These are phyloP conservation scores for Xanthorhoe designata DNA, from an alignment of 2,888 invertebrate species.

Conservation along the genomic window DNA sequence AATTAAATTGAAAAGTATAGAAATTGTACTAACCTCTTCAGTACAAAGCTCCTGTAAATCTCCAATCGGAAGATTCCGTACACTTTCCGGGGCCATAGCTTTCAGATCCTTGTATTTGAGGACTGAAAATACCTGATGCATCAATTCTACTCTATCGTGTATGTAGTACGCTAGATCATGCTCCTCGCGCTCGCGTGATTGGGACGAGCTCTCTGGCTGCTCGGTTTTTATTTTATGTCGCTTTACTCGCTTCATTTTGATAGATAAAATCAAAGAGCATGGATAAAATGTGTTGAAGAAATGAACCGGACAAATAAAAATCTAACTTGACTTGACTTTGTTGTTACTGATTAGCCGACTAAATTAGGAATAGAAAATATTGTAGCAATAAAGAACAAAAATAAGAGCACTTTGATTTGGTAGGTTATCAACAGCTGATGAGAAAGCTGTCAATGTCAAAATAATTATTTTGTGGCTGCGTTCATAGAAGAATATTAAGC, in stretches of 20 bases:
- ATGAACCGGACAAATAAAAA: neutral
- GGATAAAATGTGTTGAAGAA: no score
- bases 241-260: conserved; percentile 42
- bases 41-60: conserved; percentile 86
- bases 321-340: neutral
- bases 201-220: conserved; percentile 59
- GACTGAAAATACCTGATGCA: conserved; percentile 86
- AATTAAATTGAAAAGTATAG: no score
- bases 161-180: conserved; percentile 85
- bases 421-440: neutral
- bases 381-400: neutral
- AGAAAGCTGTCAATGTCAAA: neutral
- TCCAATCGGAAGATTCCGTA: conserved; percentile 72
- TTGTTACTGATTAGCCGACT: neutral
- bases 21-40: conserved; percentile 75
- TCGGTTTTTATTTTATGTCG: conserved; percentile 69
- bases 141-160: conserved; percentile 85
- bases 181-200: conserved; percentile 59
- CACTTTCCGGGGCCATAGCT: conserved; percentile 83
- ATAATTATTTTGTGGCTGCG: conserved; percentile 1
- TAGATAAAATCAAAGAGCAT: neutral
- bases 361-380: neutral
- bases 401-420: neutral
- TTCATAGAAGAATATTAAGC: no score
- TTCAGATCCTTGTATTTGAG: conserved; percentile 85